A percentile compares a stretch with the other conserved stretches of the same genome.
Evolutionary conservation across 2,888 invertebrate genomes (phyloP).

Genomic region (Microdon myrmicae): DNA sequence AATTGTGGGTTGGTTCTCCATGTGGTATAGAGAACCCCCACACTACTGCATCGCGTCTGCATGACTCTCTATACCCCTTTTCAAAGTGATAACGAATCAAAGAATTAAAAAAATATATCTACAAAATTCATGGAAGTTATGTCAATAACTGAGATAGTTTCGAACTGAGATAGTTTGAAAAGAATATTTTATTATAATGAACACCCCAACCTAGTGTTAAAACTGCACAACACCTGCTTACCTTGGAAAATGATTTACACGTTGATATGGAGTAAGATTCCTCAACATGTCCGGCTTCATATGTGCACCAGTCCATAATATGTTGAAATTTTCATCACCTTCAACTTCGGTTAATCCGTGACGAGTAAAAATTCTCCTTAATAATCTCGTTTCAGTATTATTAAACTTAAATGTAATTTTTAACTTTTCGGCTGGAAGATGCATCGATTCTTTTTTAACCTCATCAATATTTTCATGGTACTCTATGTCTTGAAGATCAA

Average conservation of each 20-base stretch:
- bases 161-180: too few relatives aligned
- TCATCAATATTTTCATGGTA: conserved; percentile 56
- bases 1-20: too few relatives aligned
- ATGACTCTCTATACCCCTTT: too few relatives aligned
- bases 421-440: conserved; percentile 76
- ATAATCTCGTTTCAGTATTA: conserved; percentile 83
- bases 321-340: conserved; percentile 81
- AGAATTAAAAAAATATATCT: too few relatives aligned
- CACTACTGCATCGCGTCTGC: too few relatives aligned
- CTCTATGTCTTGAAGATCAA: conserved; percentile 52
- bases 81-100: too few relatives aligned
- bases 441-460: conserved; percentile 56
- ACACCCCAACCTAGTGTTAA: too few relatives aligned
- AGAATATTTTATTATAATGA: too few relatives aligned
- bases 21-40: too few relatives aligned
- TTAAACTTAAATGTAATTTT: conserved; percentile 83
- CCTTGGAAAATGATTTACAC: conserved; percentile 96
- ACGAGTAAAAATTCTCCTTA: conserved; percentile 78
- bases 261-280: conserved; percentile 85
- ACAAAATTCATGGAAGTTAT: too few relatives aligned
- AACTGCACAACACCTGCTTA: too few relatives aligned
- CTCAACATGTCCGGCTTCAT: conserved; percentile 89
- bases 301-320: conserved; percentile 93
- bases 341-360: conserved; percentile 80
- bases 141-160: too few relatives aligned